Evolutionary conservation across 2,113 vertebrate genomes (phyloP), one percentile per base, ranked within the genome.

Genomic region (Oncorhynchus kisutch): DNA sequence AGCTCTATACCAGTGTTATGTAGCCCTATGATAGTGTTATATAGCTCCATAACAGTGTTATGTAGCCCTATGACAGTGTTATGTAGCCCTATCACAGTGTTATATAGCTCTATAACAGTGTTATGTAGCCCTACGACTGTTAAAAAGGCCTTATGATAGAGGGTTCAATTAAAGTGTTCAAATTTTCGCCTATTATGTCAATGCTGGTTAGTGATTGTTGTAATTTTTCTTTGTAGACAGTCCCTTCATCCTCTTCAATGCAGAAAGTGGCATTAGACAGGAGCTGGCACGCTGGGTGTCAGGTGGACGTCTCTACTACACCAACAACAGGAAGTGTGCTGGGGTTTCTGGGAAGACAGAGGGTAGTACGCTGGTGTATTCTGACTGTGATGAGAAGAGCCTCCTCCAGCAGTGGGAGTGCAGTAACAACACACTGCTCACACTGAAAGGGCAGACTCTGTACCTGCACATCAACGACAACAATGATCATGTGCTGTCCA

Each of bases 351-450:
- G 93, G 24, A 95, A 91, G 80, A 91, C 57, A 0, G 92, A 94
- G 67, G 95, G 94, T 86, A 95, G 93, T 70, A 80, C 91, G 0
- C 39, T 99, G 72, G 91, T 77, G 75, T 85, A 94, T 31, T 96
- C 94, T 7, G 91, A 92, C 14, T 99, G 97, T 71, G 90, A 97
- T 66, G 88, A 93, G 0, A 92, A 49, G n/a, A 95, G 74, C 1
- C 83, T 86, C 20, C 86, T 96, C 2, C 97, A 99, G 81, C 94
- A 93, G 82, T 99, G 97, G 97, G 95, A 96, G 80, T 99, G 97
- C 92, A 94, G 70, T 78, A 96, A 96, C 27, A 93, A 93, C 67
- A 96, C 94, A 0, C 89, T 96, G 72, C 92, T 99, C 29, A 93
- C 88, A 16, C 94, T 99, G 75, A 92, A 95, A 86, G 94, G 88